phyloP scores from a whole-genome alignment of 1,140 invertebrate genomes.

The Teleogryllus occipitalis region DNA sequence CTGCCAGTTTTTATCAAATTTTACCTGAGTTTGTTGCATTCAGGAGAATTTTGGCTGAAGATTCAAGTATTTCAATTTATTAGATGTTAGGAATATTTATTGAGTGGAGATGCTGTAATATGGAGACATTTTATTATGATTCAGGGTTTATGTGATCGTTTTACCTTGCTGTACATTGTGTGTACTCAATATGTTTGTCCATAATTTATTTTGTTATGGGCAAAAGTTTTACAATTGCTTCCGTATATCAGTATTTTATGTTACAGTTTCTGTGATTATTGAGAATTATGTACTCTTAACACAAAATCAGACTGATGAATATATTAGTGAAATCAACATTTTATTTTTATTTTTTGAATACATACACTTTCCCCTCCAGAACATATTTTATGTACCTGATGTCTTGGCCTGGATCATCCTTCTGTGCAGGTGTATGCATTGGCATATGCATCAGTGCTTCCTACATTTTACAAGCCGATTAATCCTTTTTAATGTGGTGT shows the following conservation, averaged over 20 bases:
- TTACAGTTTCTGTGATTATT: conserved; percentile 2
- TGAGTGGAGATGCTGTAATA: neutral
- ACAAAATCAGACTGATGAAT: neutral
- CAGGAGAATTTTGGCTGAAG: neutral
- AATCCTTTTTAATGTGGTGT: too few relatives aligned
- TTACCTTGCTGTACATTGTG: neutral
- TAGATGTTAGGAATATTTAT: neutral
- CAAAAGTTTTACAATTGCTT: neutral
- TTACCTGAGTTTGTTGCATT: neutral
- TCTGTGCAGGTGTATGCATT: neutral
- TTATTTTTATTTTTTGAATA: neutral
- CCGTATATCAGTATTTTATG: neutral
- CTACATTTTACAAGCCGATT: too few relatives aligned
- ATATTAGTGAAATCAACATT: neutral
- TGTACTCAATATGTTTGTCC: neutral
- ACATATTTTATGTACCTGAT: neutral
- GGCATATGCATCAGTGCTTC: too few relatives aligned
- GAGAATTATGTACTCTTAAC: neutral
- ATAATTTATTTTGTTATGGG: neutral
- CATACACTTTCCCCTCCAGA: neutral
- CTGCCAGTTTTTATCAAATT: neutral
- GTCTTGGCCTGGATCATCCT: neutral
- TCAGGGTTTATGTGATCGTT: neutral
- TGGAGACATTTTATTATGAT: neutral
- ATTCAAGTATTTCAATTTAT: neutral